Evolutionary conservation across 2,113 vertebrate genomes (phyloP).

Genomic region (Megaceryle torquata): DNA sequence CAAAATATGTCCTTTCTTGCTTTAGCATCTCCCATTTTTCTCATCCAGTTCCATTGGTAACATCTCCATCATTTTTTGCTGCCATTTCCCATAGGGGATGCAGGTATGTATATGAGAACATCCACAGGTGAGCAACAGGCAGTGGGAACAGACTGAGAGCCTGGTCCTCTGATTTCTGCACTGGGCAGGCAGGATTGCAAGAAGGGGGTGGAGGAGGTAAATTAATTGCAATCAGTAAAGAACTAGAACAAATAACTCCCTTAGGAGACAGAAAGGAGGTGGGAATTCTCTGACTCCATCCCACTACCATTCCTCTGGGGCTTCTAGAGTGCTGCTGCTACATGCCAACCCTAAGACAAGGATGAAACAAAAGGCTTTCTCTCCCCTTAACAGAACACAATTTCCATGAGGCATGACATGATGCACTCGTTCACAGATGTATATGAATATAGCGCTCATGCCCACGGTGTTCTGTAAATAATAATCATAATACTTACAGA

Average conservation of each 20-base stretch:
- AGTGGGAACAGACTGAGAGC: not conserved
- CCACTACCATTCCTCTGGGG: not conserved
- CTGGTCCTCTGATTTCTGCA: not conserved
- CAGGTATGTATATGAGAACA: not conserved
- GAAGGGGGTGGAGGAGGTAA: not conserved
- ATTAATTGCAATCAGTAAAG: slow-evolving; percentile 30
- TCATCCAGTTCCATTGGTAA: not conserved
- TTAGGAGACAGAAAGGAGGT: slow-evolving; percentile 22
- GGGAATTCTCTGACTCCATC: slow-evolving; percentile 36
- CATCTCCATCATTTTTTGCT: not conserved
- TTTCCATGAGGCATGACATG: not conserved
- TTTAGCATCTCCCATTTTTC: not conserved
- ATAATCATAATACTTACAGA: not conserved
- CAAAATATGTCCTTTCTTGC: not conserved
- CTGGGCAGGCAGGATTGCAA: not conserved
- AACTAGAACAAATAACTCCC: slow-evolving; percentile 23
- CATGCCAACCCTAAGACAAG: not conserved
- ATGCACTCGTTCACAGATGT: not conserved
- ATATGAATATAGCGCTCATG: not conserved
- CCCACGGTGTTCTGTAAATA: not conserved
- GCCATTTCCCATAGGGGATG: not conserved
- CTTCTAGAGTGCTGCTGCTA: slow-evolving; percentile 6
- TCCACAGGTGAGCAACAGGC: not conserved
- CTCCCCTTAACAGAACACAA: not conserved
- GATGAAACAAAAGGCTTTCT: not conserved